phyloP scores from a whole-genome alignment of 1,140 invertebrate genomes.

The Cyphomyrmex costatus region DNA sequence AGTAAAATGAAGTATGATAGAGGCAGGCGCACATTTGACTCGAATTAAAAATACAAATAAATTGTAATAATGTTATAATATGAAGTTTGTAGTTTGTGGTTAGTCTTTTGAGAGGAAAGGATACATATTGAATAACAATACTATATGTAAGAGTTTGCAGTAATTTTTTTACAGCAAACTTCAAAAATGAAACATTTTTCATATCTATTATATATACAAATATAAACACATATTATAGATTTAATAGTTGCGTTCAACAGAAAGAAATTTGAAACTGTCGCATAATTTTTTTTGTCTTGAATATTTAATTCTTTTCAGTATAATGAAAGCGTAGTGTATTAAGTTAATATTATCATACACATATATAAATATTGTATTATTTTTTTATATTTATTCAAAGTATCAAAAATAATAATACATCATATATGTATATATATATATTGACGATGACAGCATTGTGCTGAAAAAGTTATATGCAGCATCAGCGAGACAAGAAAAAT shows the following conservation, averaged over 20 bases:
- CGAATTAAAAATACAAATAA: slow-evolving; percentile 80
- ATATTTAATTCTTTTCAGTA: background rate
- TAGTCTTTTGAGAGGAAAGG: slow-evolving; percentile 39
- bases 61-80: slow-evolving; percentile 78
- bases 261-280: background rate
- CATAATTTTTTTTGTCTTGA: slow-evolving; percentile 20
- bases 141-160: slow-evolving; percentile 54
- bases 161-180: slow-evolving; percentile 65
- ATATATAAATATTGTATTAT: background rate
- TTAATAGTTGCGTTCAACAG: slow-evolving; percentile 37
- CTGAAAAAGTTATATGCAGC: background rate
- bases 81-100: slow-evolving; percentile 62
- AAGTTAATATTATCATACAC: background rate
- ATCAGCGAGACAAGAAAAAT: background rate
- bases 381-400: background rate
- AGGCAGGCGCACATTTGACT: slow-evolving; percentile 75
- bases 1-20: slow-evolving; percentile 78
- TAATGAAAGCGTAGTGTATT: background rate
- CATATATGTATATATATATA: too few relatives aligned
- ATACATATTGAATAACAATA: slow-evolving; percentile 34
- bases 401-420: background rate
- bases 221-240: slow-evolving; percentile 41
- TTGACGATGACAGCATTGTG: background rate
- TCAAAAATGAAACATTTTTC: slow-evolving; percentile 49
- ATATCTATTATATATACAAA: slow-evolving; percentile 55